Evolutionary conservation across 2,797 vertebrate genomes (phyloP), one percentile per base, ranked within the genome.

Genomic region (Melanogrammus aeglefinus): DNA sequence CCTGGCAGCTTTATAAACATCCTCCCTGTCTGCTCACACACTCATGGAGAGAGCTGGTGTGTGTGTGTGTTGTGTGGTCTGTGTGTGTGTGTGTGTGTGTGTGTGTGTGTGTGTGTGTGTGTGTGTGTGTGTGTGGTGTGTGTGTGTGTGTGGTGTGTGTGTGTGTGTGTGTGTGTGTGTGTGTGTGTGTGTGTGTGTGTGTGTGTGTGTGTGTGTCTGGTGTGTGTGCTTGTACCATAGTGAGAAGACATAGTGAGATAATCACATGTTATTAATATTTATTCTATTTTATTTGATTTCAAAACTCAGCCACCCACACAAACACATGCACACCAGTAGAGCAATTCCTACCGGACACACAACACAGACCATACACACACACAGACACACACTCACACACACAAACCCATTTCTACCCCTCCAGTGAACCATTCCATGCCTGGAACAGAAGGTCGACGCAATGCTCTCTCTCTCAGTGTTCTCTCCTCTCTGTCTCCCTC

Each of bases 1-100:
- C 39, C 39, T 69, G 83, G 80, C 83, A 85, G 86, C 84, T 92
- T 90, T 90, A 83, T 90, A 91, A 93, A 92, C 89, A 90, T 88
- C 87, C 86, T 91, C 87, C 82, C 82, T 75, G 83, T 84, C 82
- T 83, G 47, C 44, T 29, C 12, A 73, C 75, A 36, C 86, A 79
- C 80, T 73, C 79, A 74, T 79, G 63, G 80, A 81, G 29, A 63
- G 80, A 75, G 79, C 86, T 69, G 79, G 79, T 80, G 81, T 75
- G 82, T 81, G 83, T 27, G 81, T 79, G 83, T 77, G 75, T 79
- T 79, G 71, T 80, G 76, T 76, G 73, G 81, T 76, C 66, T 82
- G 81, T 83, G 83, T 75, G 73, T 74, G 76, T 76, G 81, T 72
- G 71, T 72, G 71, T 72, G 86, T 83, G 27, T 86, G 81, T 83